Evolutionary conservation across 2,797 vertebrate genomes (phyloP).

Genomic region (Siniperca undulata): DNA sequence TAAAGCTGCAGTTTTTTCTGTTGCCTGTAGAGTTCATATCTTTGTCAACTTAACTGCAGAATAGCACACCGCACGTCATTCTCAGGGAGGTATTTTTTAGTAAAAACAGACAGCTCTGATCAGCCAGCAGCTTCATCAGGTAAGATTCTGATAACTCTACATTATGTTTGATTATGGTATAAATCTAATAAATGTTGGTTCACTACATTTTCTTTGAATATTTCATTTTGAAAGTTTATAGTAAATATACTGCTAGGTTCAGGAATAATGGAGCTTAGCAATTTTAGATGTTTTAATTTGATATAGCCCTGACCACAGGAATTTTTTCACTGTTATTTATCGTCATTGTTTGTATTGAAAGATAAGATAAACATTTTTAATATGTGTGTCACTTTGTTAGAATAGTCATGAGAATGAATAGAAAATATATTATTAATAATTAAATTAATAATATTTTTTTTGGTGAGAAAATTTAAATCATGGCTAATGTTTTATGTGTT

Average conservation of each 20-base stretch:
- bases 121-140: constrained; percentile 31
- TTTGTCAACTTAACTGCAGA: background rate
- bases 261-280: background rate
- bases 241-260: background rate
- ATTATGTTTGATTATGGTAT: background rate
- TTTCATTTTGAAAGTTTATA: background rate
- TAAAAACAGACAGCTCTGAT: background rate
- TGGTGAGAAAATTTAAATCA: background rate
- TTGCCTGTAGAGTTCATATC: background rate
- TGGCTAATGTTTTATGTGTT: background rate
- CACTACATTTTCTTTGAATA: background rate
- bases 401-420: background rate
- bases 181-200: background rate
- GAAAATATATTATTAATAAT: too few relatives aligned
- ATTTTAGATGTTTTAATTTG: background rate
- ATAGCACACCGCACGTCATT: background rate
- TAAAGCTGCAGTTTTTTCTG: background rate
- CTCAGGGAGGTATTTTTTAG: background rate
- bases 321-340: background rate
- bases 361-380: too few relatives aligned
- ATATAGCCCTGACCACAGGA: background rate
- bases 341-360: background rate
- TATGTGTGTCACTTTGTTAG: background rate
- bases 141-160: constrained; percentile 15
- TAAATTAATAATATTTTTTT: too few relatives aligned